A percentile compares a stretch with the other conserved stretches of the same genome.
Conservation (phyloP, 2,797 vertebrate genomes). For the Sylvilagus floridanus region DNA sequence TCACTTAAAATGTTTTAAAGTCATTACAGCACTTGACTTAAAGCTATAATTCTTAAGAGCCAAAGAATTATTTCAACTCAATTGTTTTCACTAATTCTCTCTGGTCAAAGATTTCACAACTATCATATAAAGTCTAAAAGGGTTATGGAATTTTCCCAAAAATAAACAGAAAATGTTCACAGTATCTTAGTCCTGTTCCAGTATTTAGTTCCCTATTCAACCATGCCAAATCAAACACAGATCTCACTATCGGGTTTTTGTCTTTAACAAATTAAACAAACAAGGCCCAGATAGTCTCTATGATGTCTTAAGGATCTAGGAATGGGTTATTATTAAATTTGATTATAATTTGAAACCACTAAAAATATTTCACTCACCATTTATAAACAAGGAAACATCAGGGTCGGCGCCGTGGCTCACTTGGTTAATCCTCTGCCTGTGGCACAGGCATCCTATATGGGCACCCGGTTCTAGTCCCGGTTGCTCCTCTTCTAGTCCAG, state of each 20-base stretch:
- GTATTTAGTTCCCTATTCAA: not conserved
- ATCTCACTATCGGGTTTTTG: not conserved
- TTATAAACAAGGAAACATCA: not conserved
- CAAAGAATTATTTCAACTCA: not conserved
- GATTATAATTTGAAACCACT: not conserved
- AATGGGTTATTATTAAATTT: not conserved
- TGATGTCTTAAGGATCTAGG: not conserved
- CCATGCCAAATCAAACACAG: not conserved
- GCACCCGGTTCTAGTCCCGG: no score
- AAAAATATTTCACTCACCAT: not conserved
- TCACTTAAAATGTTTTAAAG: not conserved
- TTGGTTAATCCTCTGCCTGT: no score
- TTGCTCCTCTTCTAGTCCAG: no score
- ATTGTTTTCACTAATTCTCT: constrained; percentile 35
- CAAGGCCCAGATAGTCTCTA: not conserved
- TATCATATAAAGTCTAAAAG: constrained; percentile 33
- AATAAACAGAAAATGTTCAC: not conserved
- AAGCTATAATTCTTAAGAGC: not conserved
- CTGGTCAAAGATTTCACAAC: not conserved
- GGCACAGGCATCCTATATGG: no score
- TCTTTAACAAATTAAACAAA: constrained; percentile 26
- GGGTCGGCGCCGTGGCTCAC: no score
- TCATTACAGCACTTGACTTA: not conserved
- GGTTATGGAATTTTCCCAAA: not conserved
- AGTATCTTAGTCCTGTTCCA: constrained; percentile 11